Base-by-base conservation (phyloP, 2,888 invertebrate species). In the Boloria selene region DNA sequence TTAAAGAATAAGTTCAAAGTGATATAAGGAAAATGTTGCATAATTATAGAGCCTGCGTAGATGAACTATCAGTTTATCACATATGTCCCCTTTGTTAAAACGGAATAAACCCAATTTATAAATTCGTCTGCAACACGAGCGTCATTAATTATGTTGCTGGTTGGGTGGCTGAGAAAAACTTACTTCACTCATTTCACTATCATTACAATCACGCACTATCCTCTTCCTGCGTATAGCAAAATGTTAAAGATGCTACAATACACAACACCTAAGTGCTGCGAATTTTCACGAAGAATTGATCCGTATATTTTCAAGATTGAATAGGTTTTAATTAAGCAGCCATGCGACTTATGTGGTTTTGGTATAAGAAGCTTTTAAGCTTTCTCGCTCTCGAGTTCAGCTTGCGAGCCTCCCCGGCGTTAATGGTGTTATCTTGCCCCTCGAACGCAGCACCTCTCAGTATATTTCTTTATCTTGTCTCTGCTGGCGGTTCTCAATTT, bases 61-160 rank as follows among this genome's bases (percentile, higher is more conserved):
- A 83, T 81, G 74, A 61, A 58, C 74, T 86, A 86, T 87, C 87
- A 72, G 73, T 74, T 72, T 84, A 88, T 85, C 88, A 86, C 83
- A 84, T 80, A 80, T 87, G 85, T 85, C 81, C 76, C 74, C 84
- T 87, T 87, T 86, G 86, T 87, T 89, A 85, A 88, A 86, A 86
- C 82, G 80, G 81, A 89, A 87, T 88, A 83, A 87, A 87, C 84
- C 86, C 88, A 90, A 90, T 90, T 90, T 91, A 90, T 90, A 90
- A 91, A 91, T 91, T 88, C 90, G 90, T 91, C 88, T 85, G 83
- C 86, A 80, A 89, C 90, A 88, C 89, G 88, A 87, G 82, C 84
- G 80, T 86, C 92, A 92, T 92, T 92, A 92, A 92, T 92, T 92
- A 92, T 92, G 92, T 92, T 92, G 92, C 92, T 90, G 90, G 87